These are phyloP conservation scores for Hedya salicella DNA, from an alignment of 2,888 invertebrate genomes.

Conservation along the genomic window DNA sequence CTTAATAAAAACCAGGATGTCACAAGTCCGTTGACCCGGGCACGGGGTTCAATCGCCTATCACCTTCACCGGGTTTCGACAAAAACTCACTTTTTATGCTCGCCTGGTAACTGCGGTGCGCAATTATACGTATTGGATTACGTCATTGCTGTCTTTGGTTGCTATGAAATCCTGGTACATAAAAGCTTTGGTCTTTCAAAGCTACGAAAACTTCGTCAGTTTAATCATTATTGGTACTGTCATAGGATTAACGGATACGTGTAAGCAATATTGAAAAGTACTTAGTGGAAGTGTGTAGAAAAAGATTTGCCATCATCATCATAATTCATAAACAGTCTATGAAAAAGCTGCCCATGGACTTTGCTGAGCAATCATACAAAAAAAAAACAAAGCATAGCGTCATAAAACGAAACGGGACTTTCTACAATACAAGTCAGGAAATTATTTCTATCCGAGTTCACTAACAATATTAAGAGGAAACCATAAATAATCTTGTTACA, in stretches of 20 bases:
- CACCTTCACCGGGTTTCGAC: slow-evolving; percentile 36
- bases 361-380: too few species aligned
- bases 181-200: too few species aligned
- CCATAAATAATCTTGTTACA: neutral
- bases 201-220: too few species aligned
- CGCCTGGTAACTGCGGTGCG: slow-evolving; percentile 36
- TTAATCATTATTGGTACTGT: too few species aligned
- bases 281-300: too few species aligned
- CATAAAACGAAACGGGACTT: neutral
- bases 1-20: slow-evolving; percentile 38
- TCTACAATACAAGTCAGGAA: neutral
- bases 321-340: too few species aligned
- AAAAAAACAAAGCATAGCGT: too few species aligned
- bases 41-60: slow-evolving; percentile 40
- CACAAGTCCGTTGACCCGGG: slow-evolving; percentile 32
- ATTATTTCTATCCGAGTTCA: neutral
- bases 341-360: too few species aligned
- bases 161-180: slow-evolving; percentile 28
- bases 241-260: too few species aligned
- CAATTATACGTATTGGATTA: slow-evolving; percentile 22
- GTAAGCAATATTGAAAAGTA: too few species aligned
- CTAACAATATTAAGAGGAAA: neutral
- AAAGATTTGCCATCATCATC: too few species aligned
- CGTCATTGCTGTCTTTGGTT: slow-evolving; percentile 14
- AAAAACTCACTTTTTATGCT: slow-evolving; percentile 37